Conservation (phyloP, 2,888 invertebrate genomes). For the Tridacna gigas region DNA sequence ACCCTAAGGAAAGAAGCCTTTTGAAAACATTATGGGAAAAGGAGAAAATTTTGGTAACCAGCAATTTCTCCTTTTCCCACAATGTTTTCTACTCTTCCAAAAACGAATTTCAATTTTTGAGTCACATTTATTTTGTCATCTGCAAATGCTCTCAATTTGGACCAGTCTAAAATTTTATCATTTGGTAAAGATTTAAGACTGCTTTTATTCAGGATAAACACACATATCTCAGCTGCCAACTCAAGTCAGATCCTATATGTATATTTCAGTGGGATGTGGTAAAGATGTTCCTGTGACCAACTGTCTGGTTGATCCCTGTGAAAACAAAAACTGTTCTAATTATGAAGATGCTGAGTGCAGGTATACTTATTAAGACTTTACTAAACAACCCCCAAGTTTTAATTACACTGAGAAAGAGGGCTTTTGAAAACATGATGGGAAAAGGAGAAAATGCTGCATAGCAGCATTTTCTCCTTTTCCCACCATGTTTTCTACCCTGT, state of each 20-base stretch:
- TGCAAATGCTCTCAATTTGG: too few species aligned
- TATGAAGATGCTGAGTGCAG: conserved; percentile 36
- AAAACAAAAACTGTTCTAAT: conserved; percentile 17
- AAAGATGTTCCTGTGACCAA: not conserved
- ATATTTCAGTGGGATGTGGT: conserved; percentile 28
- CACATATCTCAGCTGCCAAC: not conserved
- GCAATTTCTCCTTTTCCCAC: too few species aligned
- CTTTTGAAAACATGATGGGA: not conserved
- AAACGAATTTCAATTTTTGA: too few species aligned
- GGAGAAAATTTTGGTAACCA: too few species aligned
- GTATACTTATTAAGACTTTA: not conserved
- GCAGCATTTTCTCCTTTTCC: not conserved
- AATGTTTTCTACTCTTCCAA: too few species aligned
- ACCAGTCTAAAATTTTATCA: too few species aligned
- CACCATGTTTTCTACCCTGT: not conserved
- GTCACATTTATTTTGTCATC: too few species aligned
- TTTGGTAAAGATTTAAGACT: too few species aligned
- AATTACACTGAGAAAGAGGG: not conserved
- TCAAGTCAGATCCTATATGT: not conserved
- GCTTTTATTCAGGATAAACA: too few species aligned
- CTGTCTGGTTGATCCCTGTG: conserved; percentile 33
- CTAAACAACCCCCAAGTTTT: not conserved
- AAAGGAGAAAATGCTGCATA: not conserved
- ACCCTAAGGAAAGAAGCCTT: too few species aligned
- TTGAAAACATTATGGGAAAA: too few species aligned